Evolutionary conservation across 2,113 vertebrate species (phyloP).

Genomic region (Saguinus midas): DNA sequence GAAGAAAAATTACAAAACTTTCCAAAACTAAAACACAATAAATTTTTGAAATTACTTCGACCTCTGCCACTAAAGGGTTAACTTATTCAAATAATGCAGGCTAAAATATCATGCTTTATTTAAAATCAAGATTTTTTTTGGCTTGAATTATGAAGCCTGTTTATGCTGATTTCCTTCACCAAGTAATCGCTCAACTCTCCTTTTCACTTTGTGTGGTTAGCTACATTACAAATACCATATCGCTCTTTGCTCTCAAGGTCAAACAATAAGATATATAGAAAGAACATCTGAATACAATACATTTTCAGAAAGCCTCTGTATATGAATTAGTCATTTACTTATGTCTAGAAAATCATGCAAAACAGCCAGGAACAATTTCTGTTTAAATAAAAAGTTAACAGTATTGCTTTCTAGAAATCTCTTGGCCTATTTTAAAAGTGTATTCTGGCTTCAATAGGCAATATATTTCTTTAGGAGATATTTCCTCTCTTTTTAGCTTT

Average conservation of each 20-base stretch:
- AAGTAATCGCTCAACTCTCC: background rate
- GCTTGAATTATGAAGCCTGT: conserved; percentile 33
- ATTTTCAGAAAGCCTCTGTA: background rate
- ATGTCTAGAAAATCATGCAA: background rate
- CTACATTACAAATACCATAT: background rate
- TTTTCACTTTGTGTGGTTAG: background rate
- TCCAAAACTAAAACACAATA: conserved; percentile 2
- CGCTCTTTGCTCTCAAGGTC: background rate
- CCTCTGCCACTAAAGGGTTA: background rate
- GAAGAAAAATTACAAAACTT: background rate
- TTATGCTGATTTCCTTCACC: conserved; percentile 6
- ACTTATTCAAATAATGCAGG: conserved; percentile 25
- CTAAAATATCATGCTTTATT: background rate
- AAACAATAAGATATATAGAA: background rate
- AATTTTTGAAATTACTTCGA: background rate
- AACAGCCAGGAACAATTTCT: conserved; percentile 15
- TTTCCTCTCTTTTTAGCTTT: background rate
- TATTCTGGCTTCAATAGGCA: background rate
- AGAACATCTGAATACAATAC: background rate
- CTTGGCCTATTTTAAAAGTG: background rate
- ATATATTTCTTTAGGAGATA: background rate
- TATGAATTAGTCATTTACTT: conserved; percentile 13
- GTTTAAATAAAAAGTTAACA: conserved; percentile 8
- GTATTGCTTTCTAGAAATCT: background rate
- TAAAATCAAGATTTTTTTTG: background rate